phyloP scores from a whole-genome alignment of 2,888 invertebrate species.

The Yponomeuta cagnagella region DNA sequence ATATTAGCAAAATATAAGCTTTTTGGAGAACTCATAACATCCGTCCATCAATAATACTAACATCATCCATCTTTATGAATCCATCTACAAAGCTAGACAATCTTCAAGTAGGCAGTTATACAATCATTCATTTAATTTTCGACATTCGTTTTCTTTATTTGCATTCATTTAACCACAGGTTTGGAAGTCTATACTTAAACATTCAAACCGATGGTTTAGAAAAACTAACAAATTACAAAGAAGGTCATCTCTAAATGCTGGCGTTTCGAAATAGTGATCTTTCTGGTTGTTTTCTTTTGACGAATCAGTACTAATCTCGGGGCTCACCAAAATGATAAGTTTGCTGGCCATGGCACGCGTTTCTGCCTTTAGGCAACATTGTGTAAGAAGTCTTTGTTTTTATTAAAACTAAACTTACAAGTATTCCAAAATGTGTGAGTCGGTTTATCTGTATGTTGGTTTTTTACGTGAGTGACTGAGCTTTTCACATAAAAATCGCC shows the following conservation, averaged over 20 bases:
- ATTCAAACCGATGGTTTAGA: background rate
- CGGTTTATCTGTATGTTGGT: background rate
- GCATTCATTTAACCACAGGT: background rate
- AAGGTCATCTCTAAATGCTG: background rate
- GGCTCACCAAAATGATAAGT: background rate
- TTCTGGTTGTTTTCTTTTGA: background rate
- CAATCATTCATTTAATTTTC: background rate
- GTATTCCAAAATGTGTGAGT: background rate
- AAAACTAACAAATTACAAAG: background rate
- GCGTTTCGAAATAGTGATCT: background rate
- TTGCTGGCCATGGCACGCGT: background rate
- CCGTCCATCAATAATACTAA: too few species aligned
- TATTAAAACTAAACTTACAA: background rate
- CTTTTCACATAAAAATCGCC: too few species aligned
- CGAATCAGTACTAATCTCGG: background rate
- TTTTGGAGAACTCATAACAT: too few species aligned
- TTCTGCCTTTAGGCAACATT: background rate
- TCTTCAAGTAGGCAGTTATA: background rate
- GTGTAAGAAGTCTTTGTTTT: background rate
- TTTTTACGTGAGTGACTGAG: background rate
- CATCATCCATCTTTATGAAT: too few species aligned
- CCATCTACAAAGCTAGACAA: background rate
- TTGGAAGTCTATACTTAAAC: conserved; percentile 5
- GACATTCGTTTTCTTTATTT: background rate
- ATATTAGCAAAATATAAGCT: too few species aligned